A percentile compares a stretch with the other conserved stretches of the same genome.
These are phyloP conservation scores for Heteropelma amictum DNA, from an alignment of 2,888 invertebrate species.

Conservation along the genomic window DNA sequence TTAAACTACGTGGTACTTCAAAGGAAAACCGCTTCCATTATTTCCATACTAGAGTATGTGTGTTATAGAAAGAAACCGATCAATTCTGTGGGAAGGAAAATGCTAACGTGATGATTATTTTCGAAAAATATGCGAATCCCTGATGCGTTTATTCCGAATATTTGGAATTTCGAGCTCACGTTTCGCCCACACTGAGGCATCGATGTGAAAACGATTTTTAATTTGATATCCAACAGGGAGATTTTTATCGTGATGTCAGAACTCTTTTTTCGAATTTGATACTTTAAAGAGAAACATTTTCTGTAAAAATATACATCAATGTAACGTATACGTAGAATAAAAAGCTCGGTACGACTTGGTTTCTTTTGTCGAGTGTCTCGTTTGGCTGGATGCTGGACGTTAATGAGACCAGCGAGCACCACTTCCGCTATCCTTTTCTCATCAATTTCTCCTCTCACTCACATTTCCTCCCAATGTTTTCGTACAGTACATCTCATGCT, in stretches of 20 bases:
- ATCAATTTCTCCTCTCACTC: conserved; percentile 1
- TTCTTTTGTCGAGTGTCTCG: conserved; percentile 50
- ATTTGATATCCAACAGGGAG: too few species aligned
- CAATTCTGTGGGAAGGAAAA: too few species aligned
- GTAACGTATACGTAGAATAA: conserved; percentile 1
- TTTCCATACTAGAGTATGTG: too few species aligned
- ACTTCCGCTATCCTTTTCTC: conserved; percentile 26
- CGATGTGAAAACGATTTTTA: background rate
- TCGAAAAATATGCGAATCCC: too few species aligned
- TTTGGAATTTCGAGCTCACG: too few species aligned
- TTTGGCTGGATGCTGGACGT: conserved; percentile 51
- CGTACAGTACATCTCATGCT: conserved; percentile 59
- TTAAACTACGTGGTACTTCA: too few species aligned
- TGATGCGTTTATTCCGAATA: too few species aligned
- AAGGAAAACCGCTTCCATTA: too few species aligned
- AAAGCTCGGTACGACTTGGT: conserved; percentile 25
- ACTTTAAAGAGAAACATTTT: background rate
- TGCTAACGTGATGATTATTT: too few species aligned
- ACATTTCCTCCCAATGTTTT: conserved; percentile 48
- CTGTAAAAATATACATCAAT: background rate
- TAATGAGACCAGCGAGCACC: conserved; percentile 52
- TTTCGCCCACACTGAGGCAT: background rate
- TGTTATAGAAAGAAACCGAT: too few species aligned
- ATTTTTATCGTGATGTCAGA: too few species aligned
- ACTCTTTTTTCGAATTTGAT: too few species aligned